Percentiles rank a stretch among this genome's conserved stretches.
These are phyloP conservation scores for Xenopus petersii DNA, from an alignment of 2,797 vertebrate genomes.

Conservation along the genomic window DNA sequence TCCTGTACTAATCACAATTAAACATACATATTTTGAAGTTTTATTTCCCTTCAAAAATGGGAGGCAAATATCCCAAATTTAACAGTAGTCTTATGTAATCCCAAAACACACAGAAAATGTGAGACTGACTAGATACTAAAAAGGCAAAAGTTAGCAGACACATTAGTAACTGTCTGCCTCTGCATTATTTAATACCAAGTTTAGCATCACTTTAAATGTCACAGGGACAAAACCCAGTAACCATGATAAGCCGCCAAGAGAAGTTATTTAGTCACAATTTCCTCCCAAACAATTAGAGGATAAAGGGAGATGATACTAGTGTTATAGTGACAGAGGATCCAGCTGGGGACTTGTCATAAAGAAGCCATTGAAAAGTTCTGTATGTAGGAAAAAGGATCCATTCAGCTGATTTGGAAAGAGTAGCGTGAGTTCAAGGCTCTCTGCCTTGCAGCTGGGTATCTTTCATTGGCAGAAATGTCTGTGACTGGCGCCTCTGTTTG, in stretches of 20 bases:
- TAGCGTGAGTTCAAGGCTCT: slow-evolving; percentile 13
- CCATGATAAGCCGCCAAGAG: slow-evolving; percentile 1
- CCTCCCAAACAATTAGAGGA: slow-evolving; percentile 2
- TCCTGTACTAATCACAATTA: too few relatives aligned
- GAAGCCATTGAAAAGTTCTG: slow-evolving; percentile 23
- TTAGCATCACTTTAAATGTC: background rate
- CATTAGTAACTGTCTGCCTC: background rate
- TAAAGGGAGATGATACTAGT: slow-evolving; percentile 11
- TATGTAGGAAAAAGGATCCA: slow-evolving; percentile 15
- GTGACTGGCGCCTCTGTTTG: slow-evolving; percentile 27
- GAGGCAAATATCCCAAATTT: too few relatives aligned
- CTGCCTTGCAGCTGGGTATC: slow-evolving; percentile 42
- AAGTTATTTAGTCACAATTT: slow-evolving; percentile 6
- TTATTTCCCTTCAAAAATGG: too few relatives aligned
- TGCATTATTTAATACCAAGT: background rate
- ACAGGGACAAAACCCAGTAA: background rate
- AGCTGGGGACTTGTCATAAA: slow-evolving; percentile 26
- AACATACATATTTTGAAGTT: too few relatives aligned
- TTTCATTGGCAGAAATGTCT: slow-evolving; percentile 30
- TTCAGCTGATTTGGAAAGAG: slow-evolving; percentile 27
- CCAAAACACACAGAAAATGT: too few relatives aligned
- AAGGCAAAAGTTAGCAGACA: background rate
- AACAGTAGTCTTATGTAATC: too few relatives aligned
- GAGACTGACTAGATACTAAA: too few relatives aligned
- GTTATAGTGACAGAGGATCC: slow-evolving; percentile 23